Conservation (phyloP, 2,113 vertebrate genomes). For the Cinclus mexicanus region DNA sequence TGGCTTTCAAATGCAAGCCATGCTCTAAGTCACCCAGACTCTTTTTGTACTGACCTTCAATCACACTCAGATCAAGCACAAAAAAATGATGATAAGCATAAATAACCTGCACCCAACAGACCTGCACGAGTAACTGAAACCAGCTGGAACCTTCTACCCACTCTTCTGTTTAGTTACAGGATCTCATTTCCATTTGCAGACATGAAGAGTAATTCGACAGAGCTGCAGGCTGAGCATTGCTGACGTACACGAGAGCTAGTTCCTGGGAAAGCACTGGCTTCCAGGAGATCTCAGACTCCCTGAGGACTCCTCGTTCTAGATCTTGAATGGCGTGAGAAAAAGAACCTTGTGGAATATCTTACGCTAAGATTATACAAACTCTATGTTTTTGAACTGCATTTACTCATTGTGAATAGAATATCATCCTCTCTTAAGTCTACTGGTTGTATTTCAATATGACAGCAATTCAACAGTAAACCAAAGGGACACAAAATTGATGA, state of each 20-base stretch:
- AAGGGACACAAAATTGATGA: not conserved
- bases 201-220: not conserved
- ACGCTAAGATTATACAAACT: not conserved
- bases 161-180: not conserved
- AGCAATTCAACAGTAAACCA: not conserved
- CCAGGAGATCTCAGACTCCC: not conserved
- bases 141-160: not conserved
- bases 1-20: not conserved
- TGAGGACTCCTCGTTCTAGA: not conserved
- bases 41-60: not conserved
- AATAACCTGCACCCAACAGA: not conserved
- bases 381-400: not conserved
- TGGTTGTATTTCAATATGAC: not conserved
- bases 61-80: not conserved
- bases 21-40: not conserved
- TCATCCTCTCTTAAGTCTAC: not conserved
- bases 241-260: accelerated
- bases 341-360: not conserved
- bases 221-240: not conserved
- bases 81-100: not conserved
- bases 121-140: not conserved
- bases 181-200: not conserved
- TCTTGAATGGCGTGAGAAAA: not conserved
- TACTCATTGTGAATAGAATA: not conserved
- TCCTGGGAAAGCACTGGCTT: not conserved